These are phyloP conservation scores for Ceratina australensis DNA, from an alignment of 1,140 invertebrate species.

Conservation along the genomic window DNA sequence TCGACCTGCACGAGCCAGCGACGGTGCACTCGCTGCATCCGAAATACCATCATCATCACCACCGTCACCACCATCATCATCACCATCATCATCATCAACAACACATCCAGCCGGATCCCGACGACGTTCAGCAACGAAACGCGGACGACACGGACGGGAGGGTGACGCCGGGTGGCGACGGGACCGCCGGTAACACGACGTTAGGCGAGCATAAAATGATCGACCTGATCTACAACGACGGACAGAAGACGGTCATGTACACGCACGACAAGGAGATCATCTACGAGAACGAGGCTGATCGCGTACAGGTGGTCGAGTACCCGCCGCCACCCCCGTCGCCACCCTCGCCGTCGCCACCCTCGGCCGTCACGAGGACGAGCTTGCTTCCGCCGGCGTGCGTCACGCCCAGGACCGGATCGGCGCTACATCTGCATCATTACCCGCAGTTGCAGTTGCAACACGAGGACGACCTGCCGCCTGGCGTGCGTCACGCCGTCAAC, in stretches of 20 bases:
- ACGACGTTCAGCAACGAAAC: slow-evolving; percentile 54
- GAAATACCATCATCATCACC: slow-evolving; percentile 79
- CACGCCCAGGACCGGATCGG: slow-evolving; percentile 72
- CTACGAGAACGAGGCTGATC: slow-evolving; percentile 77
- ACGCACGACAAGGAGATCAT: slow-evolving; percentile 81
- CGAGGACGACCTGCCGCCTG: slow-evolving; percentile 75
- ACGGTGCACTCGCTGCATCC: slow-evolving; percentile 80
- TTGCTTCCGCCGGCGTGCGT: slow-evolving; percentile 78
- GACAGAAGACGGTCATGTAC: slow-evolving; percentile 89
- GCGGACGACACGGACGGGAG: slow-evolving; percentile 80
- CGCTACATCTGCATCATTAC: slow-evolving; percentile 76
- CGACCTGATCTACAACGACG: slow-evolving; percentile 90
- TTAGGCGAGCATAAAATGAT: slow-evolving; percentile 85
- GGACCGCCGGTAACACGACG: slow-evolving; percentile 78
- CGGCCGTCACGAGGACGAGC: slow-evolving; percentile 76
- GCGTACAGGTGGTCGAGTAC: slow-evolving; percentile 77
- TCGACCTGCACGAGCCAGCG: slow-evolving; percentile 83
- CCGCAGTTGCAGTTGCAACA: slow-evolving; percentile 78
- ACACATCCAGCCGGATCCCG: slow-evolving; percentile 59
- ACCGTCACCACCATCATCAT: slow-evolving; percentile 69
- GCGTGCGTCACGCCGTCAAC: slow-evolving; percentile 67
- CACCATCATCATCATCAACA: slow-evolving; percentile 71
- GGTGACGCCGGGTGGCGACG: slow-evolving; percentile 78
- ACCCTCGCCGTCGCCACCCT: slow-evolving; percentile 76
- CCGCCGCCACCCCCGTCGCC: slow-evolving; percentile 79